Conservation (phyloP, 2,888 invertebrate species). For the Sphecodes monilicornis region DNA sequence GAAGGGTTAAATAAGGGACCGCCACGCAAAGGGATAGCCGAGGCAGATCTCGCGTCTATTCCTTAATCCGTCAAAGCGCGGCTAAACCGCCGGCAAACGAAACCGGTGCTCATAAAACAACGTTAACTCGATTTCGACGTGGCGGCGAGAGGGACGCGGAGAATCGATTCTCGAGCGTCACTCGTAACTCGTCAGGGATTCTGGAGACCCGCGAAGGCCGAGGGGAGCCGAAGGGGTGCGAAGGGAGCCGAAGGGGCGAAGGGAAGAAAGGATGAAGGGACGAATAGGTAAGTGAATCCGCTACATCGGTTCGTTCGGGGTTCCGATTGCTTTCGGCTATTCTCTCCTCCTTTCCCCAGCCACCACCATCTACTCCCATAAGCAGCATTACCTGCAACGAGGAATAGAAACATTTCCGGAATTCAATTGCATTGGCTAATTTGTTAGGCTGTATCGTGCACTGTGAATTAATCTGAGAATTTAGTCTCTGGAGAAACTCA, state of each 20-base stretch:
- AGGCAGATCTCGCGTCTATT: neutral
- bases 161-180: conserved; percentile 64
- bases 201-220: conserved; percentile 36
- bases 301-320: conserved; percentile 77
- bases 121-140: conserved; percentile 49
- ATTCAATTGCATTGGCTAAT: neutral
- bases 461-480: neutral
- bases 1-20: conserved; percentile 22
- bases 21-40: conserved; percentile 5
- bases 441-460: neutral
- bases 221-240: conserved; percentile 31
- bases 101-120: conserved; percentile 50
- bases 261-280: conserved; percentile 71
- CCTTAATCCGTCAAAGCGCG: conserved; percentile 39
- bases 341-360: conserved; percentile 69
- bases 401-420: neutral
- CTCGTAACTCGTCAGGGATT: conserved; percentile 68
- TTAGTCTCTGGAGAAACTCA: neutral
- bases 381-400: neutral
- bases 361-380: neutral
- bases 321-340: conserved; percentile 79
- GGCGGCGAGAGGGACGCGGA: neutral
- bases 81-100: conserved; percentile 41
- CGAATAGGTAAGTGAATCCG: conserved; percentile 80
- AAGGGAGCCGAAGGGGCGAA: conserved; percentile 41